These are phyloP conservation scores for Drosophila pseudotalamancana DNA, from an alignment of 2,888 invertebrate genomes.

Conservation along the genomic window DNA sequence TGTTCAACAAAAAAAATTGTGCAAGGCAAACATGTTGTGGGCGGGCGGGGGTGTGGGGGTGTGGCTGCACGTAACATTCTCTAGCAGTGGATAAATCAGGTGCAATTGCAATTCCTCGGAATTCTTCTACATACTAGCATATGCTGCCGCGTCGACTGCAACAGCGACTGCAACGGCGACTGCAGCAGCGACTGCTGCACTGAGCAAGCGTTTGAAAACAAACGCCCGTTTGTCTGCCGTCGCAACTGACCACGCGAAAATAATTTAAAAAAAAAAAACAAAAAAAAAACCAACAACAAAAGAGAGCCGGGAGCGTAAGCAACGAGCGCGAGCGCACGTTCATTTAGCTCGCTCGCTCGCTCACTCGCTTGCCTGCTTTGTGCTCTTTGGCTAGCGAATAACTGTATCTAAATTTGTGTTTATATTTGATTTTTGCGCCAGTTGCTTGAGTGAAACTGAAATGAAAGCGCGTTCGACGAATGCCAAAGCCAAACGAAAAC, in stretches of 20 bases:
- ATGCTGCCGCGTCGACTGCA: not conserved
- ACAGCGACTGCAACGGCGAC: not conserved
- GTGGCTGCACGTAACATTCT: not conserved
- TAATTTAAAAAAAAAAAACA: not conserved
- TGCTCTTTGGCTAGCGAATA: constrained; percentile 36
- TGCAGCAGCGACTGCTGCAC: constrained; percentile 10
- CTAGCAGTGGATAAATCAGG: constrained; percentile 32
- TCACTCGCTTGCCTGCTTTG: constrained; percentile 9
- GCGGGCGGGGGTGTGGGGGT: constrained; percentile 1
- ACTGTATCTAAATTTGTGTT: constrained; percentile 74
- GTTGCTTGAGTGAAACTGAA: constrained; percentile 76
- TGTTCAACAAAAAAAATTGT: constrained; percentile 50
- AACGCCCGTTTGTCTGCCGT: constrained; percentile 60
- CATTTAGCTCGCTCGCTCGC: constrained; percentile 4
- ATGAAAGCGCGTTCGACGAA: constrained; percentile 71
- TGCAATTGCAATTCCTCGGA: constrained; percentile 53
- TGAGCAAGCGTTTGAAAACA: constrained; percentile 21
- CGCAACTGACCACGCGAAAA: constrained; percentile 37
- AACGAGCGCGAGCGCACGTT: constrained; percentile 7
- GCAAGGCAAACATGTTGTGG: constrained; percentile 50
- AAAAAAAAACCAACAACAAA: not conserved
- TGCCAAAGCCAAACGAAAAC: constrained; percentile 46
- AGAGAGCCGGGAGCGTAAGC: not conserved
- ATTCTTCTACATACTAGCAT: constrained; percentile 19
- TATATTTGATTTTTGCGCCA: constrained; percentile 77